phyloP scores from a whole-genome alignment of 2,113 vertebrate species.

The Galemys pyrenaicus region DNA sequence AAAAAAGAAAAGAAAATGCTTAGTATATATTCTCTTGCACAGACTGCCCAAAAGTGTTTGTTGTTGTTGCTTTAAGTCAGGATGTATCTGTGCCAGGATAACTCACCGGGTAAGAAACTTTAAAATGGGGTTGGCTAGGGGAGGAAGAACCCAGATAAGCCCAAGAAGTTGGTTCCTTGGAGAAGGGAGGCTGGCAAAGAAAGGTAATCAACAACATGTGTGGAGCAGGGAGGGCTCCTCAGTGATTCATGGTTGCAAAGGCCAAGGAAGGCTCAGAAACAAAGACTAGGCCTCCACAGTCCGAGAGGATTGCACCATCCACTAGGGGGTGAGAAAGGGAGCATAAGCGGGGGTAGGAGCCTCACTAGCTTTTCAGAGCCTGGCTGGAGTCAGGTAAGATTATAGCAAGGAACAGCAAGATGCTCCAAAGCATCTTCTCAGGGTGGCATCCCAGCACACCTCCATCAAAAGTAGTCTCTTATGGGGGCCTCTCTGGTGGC shows the following conservation, averaged over 20 bases:
- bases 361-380: neutral
- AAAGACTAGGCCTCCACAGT: neutral
- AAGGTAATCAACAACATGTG: neutral
- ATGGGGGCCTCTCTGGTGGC: too few relatives aligned
- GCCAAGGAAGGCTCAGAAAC: neutral
- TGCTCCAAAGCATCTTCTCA: neutral
- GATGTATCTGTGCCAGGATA: neutral
- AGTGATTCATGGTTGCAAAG: neutral
- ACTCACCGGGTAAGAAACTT: neutral
- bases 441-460: neutral
- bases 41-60: neutral
- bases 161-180: neutral
- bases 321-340: neutral
- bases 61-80: neutral
- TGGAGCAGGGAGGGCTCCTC: too few relatives aligned
- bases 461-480: neutral
- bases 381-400: neutral
- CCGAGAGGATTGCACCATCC: neutral
- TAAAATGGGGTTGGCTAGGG: neutral
- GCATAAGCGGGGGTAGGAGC: accelerated
- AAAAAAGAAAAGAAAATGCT: neutral
- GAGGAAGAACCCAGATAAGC: neutral
- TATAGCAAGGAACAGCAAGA: neutral
- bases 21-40: neutral
- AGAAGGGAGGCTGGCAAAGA: neutral